Evolutionary conservation across 2,888 invertebrate species (phyloP).

Genomic region (Brenthis ino): DNA sequence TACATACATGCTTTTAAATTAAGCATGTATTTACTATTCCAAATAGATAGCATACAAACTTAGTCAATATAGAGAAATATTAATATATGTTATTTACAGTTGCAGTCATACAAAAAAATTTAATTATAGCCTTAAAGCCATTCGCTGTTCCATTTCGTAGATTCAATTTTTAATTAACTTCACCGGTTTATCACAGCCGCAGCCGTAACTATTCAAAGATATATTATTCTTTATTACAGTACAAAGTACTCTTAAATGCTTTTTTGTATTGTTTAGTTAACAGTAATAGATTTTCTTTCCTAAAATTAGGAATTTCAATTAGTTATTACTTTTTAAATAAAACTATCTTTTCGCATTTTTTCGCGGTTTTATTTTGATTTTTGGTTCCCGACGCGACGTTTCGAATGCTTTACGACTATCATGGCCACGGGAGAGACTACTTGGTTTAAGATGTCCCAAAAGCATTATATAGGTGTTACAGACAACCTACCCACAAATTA

Average conservation of each 20-base stretch:
- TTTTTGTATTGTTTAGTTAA: not conserved
- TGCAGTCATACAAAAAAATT: not conserved
- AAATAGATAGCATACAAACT: not conserved
- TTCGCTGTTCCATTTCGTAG: constrained; percentile 20
- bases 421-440: too few species aligned
- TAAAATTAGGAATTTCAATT: too few species aligned
- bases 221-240: constrained; percentile 25
- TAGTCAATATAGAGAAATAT: not conserved
- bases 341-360: too few species aligned
- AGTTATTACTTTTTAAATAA: too few species aligned
- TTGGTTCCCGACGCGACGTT: too few species aligned
- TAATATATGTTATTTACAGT: not conserved
- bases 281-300: not conserved
- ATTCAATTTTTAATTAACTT: constrained; percentile 33
- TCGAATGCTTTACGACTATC: too few species aligned
- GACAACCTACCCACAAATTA: too few species aligned
- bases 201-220: constrained; percentile 23
- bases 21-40: not conserved
- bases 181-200: constrained; percentile 24
- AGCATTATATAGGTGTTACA: too few species aligned
- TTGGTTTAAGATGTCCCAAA: too few species aligned
- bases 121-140: constrained; percentile 9
- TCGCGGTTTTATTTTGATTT: too few species aligned
- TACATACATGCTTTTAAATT: too few species aligned
- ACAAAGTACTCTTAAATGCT: not conserved